Evolutionary conservation across 2,797 vertebrate genomes (phyloP).

Genomic region (Coregonus suidteri): DNA sequence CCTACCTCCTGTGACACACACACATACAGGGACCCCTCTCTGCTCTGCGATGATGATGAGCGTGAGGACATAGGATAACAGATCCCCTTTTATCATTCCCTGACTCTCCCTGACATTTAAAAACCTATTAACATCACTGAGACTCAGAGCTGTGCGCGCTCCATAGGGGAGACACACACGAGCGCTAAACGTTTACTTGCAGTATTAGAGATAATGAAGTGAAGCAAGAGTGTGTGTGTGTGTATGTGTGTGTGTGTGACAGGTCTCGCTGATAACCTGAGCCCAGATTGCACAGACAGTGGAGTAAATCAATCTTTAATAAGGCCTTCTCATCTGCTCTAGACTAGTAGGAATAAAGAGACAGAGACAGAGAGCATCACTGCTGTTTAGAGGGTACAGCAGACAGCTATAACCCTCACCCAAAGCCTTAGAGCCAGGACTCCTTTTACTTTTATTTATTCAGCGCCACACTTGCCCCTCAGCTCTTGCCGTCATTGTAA

Average conservation of each 20-base stretch:
- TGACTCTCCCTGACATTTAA: slow-evolving; percentile 87
- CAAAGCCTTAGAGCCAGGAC: neutral
- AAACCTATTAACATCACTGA: slow-evolving; percentile 82
- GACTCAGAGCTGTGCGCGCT: slow-evolving; percentile 71
- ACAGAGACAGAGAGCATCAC: neutral
- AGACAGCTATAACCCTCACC: neutral
- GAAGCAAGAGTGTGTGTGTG: slow-evolving; percentile 6
- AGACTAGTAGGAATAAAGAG: slow-evolving; percentile 46
- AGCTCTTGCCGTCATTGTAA: neutral
- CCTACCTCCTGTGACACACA: neutral
- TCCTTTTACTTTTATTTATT: neutral
- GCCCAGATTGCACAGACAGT: slow-evolving; percentile 66
- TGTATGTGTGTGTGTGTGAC: slow-evolving; percentile 27
- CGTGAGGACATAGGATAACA: slow-evolving; percentile 81
- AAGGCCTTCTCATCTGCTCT: slow-evolving; percentile 64
- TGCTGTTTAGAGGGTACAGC: neutral
- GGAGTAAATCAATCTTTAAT: slow-evolving; percentile 71
- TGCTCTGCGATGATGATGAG: slow-evolving; percentile 62
- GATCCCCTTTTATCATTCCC: slow-evolving; percentile 83
- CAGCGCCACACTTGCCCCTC: neutral
- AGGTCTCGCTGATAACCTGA: slow-evolving; percentile 66
- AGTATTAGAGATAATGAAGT: slow-evolving; percentile 2
- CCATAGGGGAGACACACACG: slow-evolving; percentile 59
- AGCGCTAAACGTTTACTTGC: neutral
- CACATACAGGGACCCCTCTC: slow-evolving; percentile 18